phyloP scores from a whole-genome alignment of 2,888 invertebrate species.

The Ectobius pallidus region DNA sequence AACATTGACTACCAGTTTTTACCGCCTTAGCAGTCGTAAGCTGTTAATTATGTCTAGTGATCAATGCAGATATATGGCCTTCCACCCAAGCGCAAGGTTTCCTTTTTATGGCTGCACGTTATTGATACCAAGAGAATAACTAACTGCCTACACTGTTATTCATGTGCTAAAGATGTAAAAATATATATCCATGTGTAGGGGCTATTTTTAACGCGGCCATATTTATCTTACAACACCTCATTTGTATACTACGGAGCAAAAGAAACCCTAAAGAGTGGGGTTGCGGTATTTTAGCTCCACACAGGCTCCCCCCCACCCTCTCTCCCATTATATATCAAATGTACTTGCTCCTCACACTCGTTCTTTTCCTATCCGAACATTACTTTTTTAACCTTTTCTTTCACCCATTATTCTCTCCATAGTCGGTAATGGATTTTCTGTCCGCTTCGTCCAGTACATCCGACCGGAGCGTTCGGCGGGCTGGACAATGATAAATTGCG shows the following conservation, averaged over 20 bases:
- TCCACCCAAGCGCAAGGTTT: no score
- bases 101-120: not conserved
- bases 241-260: not conserved
- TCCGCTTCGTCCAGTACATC: slow-evolving; percentile 17
- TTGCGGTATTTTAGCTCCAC: not conserved
- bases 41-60: not conserved
- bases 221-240: not conserved
- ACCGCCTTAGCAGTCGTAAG: not conserved
- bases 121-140: not conserved
- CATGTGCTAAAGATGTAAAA: not conserved
- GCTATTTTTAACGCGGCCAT: not conserved
- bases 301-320: no score
- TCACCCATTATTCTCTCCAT: slow-evolving; percentile 20
- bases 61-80: not conserved
- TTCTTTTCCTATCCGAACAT: not conserved
- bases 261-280: not conserved
- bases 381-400: not conserved
- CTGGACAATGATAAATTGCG: slow-evolving; percentile 39
- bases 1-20: not conserved
- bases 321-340: not conserved
- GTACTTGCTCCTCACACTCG: no score
- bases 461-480: slow-evolving; percentile 24
- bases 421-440: slow-evolving; percentile 27
- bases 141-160: not conserved
- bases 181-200: not conserved